Percentiles rank a stretch among this genome's conserved stretches.
phyloP scores from a whole-genome alignment of 2,113 vertebrate species.

The Grallaria varia region DNA sequence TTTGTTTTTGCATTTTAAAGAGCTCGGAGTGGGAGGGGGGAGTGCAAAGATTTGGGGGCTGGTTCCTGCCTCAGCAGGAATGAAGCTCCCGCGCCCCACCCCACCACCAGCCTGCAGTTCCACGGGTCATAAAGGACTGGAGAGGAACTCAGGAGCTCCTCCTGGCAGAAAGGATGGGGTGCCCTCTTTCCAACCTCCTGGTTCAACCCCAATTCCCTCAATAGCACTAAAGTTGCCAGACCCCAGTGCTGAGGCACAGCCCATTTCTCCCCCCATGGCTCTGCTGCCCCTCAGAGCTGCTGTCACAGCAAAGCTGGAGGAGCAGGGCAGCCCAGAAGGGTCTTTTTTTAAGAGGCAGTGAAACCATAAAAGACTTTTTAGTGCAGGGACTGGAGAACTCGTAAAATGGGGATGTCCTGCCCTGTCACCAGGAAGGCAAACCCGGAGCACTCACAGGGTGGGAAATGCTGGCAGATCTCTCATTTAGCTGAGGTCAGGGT shows the following conservation, averaged over 20 bases:
- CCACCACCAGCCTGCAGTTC: neutral
- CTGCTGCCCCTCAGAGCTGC: neutral
- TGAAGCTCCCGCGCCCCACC: neutral
- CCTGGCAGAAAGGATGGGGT: neutral
- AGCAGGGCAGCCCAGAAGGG: neutral
- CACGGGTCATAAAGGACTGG: rapidly evolving
- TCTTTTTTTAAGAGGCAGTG: neutral
- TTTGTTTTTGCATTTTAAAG: neutral
- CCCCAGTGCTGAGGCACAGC: neutral
- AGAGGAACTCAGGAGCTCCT: neutral
- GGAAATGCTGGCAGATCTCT: neutral
- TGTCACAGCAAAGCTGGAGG: neutral
- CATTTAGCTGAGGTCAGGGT: neutral
- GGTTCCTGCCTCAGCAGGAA: neutral
- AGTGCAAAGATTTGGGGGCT: neutral
- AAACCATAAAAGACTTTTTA: neutral
- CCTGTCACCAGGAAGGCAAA: neutral
- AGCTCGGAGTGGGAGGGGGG: rapidly evolving
- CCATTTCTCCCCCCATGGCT: rapidly evolving
- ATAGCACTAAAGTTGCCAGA: neutral
- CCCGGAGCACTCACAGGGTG: rapidly evolving
- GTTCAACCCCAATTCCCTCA: neutral
- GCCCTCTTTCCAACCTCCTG: neutral
- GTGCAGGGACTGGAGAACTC: neutral
- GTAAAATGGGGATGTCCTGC: neutral